Evolutionary conservation across 2,797 vertebrate species (phyloP).

Genomic region (Notoglanidium macrostoma): DNA sequence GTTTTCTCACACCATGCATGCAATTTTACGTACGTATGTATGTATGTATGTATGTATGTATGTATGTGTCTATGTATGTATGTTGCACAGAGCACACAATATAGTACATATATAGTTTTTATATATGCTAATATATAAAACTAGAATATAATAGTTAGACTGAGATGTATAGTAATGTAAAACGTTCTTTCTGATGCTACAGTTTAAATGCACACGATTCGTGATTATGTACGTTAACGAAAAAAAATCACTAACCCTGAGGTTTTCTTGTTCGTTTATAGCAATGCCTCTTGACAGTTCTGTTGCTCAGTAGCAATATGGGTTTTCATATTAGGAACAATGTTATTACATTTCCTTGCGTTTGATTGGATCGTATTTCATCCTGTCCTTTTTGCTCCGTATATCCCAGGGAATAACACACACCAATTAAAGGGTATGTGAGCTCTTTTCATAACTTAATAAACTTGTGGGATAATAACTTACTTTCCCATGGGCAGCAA

Average conservation of each 20-base stretch:
- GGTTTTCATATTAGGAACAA: conserved; percentile 68
- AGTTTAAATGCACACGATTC: background rate
- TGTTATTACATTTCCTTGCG: conserved; percentile 66
- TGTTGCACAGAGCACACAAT: too few species aligned
- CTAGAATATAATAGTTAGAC: too few species aligned
- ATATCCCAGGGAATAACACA: conserved; percentile 61
- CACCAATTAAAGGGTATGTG: conserved; percentile 64
- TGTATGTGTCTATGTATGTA: too few species aligned
- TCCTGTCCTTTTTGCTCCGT: conserved; percentile 47
- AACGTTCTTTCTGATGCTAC: background rate
- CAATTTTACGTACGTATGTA: background rate
- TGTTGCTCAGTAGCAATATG: conserved; percentile 62
- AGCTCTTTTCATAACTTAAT: conserved; percentile 72
- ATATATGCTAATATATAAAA: too few species aligned
- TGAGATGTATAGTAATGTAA: background rate
- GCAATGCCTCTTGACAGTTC: background rate
- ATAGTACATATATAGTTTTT: too few species aligned
- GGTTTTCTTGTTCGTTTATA: background rate
- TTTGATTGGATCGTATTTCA: conserved; percentile 65
- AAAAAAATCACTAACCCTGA: background rate
- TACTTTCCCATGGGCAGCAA: conserved; percentile 64
- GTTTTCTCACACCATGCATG: background rate
- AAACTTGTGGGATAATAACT: conserved; percentile 74
- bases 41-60: too few species aligned
- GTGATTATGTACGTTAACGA: background rate